phyloP scores from a whole-genome alignment of 2,113 vertebrate genomes.

The Anser brachyrhynchus region DNA sequence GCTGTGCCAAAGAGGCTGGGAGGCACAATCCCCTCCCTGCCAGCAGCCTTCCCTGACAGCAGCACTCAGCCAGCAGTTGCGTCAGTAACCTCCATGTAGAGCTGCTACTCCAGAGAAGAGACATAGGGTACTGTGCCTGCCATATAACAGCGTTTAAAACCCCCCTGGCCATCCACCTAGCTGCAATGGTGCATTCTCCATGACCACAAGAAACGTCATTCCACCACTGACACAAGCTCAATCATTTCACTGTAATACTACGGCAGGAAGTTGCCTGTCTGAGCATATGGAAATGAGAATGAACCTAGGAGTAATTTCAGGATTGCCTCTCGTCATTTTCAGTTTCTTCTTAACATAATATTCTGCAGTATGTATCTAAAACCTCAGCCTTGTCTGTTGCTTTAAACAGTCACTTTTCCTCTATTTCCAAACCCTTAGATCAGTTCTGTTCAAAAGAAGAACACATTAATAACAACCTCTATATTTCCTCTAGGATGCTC shows the following conservation, averaged over 20 bases:
- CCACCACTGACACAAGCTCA: background rate
- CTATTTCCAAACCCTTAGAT: conserved; percentile 61
- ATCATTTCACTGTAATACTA: background rate
- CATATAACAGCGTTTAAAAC: background rate
- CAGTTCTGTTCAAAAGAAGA: conserved; percentile 68
- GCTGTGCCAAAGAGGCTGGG: background rate
- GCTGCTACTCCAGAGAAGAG: background rate
- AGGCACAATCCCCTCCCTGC: background rate
- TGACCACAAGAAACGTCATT: background rate
- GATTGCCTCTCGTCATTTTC: background rate
- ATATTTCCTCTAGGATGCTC: conserved; percentile 67
- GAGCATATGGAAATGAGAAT: background rate
- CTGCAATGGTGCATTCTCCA: background rate
- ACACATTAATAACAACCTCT: conserved; percentile 69
- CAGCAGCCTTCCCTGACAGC: background rate
- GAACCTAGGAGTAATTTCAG: background rate
- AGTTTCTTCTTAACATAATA: conserved; percentile 8
- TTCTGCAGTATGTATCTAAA: conserved; percentile 5
- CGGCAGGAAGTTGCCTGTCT: background rate
- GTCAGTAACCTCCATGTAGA: rapidly evolving
- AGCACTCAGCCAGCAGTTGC: background rate
- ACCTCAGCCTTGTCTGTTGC: conserved; percentile 36
- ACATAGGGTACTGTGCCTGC: background rate
- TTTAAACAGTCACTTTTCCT: conserved; percentile 65
- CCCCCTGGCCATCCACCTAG: background rate